Evolutionary conservation across 2,113 vertebrate species (phyloP).

Genomic region (Nesoenas mayeri): DNA sequence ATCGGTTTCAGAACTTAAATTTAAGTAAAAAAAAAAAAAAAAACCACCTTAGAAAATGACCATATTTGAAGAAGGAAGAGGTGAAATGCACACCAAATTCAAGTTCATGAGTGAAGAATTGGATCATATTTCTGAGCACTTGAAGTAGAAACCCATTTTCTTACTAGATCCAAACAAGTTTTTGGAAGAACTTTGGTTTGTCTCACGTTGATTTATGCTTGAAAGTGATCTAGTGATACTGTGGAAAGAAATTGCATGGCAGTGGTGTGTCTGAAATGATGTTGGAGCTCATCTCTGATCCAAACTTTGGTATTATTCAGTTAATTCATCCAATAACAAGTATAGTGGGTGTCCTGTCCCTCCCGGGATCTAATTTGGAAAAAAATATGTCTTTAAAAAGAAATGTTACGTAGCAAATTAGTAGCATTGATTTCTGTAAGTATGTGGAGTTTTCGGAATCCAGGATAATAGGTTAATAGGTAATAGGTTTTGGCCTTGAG

Average conservation of each 20-base stretch:
- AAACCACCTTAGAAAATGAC: background rate
- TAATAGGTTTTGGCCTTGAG: background rate
- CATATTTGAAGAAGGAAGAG: background rate
- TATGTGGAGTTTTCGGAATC: background rate
- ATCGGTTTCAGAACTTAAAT: background rate
- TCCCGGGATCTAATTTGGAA: background rate
- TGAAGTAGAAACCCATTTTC: background rate
- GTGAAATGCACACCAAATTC: background rate
- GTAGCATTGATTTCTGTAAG: background rate
- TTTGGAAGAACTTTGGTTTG: background rate
- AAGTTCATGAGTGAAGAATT: background rate
- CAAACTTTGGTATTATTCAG: background rate
- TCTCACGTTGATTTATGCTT: fast-evolving
- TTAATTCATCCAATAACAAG: background rate
- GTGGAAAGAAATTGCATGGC: background rate
- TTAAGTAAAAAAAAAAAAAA: background rate
- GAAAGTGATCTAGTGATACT: background rate
- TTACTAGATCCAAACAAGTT: background rate
- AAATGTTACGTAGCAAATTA: background rate
- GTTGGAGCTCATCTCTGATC: background rate
- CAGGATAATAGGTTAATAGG: no score
- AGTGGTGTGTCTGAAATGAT: background rate
- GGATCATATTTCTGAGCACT: background rate
- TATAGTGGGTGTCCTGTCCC: background rate
- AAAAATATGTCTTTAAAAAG: background rate